Conservation (phyloP, 2,888 invertebrate genomes). For the Furcula furcula region DNA sequence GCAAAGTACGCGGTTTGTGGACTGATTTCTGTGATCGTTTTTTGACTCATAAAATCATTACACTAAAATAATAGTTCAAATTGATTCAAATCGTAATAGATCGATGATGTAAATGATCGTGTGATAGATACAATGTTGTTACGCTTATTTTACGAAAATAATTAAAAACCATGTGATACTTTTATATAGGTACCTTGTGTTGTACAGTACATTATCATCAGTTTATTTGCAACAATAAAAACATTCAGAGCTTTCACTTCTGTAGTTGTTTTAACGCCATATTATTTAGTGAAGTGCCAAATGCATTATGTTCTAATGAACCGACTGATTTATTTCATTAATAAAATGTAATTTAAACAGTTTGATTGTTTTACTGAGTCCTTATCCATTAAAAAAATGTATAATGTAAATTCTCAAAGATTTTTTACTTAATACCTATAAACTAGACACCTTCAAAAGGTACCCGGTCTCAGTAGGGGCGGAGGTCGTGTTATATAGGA, state of each 20-base stretch:
- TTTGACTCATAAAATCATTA: no score
- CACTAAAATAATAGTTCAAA: no score
- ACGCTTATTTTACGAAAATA: slow-evolving; percentile 25
- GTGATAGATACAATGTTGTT: slow-evolving; percentile 22
- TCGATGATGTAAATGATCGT: no score
- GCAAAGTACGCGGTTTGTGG: no score
- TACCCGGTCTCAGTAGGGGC: no score
- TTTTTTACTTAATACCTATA: no score
- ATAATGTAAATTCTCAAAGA: no score
- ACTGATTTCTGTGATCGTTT: no score
- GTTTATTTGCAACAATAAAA: slow-evolving; percentile 10
- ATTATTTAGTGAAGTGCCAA: slow-evolving; percentile 78
- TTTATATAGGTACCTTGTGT: slow-evolving; percentile 1
- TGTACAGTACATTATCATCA: slow-evolving; percentile 11
- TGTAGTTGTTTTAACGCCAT: slow-evolving; percentile 56
- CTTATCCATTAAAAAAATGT: no score
- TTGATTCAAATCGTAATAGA: no score
- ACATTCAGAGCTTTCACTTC: slow-evolving; percentile 37
- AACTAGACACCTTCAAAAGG: no score
- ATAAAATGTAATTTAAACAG: slow-evolving; percentile 47
- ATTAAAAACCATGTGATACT: slow-evolving; percentile 24
- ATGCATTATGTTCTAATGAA: slow-evolving; percentile 75
- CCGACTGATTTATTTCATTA: slow-evolving; percentile 65
- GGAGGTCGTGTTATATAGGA: no score
- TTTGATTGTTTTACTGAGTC: slow-evolving; percentile 10